phyloP scores from a whole-genome alignment of 2,888 invertebrate species.

The Oscheius sp. region DNA sequence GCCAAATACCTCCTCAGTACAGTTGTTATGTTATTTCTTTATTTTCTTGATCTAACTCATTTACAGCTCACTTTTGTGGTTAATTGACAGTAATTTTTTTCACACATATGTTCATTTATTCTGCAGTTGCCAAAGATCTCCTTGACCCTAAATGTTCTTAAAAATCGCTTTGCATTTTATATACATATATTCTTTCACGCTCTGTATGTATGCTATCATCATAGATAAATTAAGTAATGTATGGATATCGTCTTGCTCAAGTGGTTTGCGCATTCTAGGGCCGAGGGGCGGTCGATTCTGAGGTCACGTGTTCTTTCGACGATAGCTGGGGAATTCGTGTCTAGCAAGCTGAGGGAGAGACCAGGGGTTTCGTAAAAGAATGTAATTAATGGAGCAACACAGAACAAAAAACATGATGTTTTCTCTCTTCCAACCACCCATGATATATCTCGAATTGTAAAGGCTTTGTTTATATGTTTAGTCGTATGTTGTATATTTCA shows the following conservation, averaged over 20 bases:
- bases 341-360: neutral
- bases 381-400: too few species aligned
- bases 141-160: neutral
- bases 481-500: too few species aligned
- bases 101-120: neutral
- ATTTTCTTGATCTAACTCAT: neutral
- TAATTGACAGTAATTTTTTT: neutral
- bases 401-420: too few species aligned
- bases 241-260: constrained; percentile 19
- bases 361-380: neutral
- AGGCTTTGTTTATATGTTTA: too few species aligned
- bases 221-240: constrained; percentile 7
- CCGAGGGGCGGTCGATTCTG: constrained; percentile 6
- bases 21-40: constrained; percentile 5
- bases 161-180: constrained; percentile 12
- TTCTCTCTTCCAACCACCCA: too few species aligned
- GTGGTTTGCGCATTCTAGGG: constrained; percentile 7
- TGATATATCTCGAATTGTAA: too few species aligned
- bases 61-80: neutral
- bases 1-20: constrained; percentile 16
- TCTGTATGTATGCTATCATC: constrained; percentile 11
- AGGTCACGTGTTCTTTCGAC: constrained; percentile 27
- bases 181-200: neutral
- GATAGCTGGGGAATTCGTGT: neutral
- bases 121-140: constrained; percentile 30